Percentiles rank a stretch among this genome's conserved stretches.
phyloP scores from a whole-genome alignment of 1,140 invertebrate species.

The Drosophila varians region DNA sequence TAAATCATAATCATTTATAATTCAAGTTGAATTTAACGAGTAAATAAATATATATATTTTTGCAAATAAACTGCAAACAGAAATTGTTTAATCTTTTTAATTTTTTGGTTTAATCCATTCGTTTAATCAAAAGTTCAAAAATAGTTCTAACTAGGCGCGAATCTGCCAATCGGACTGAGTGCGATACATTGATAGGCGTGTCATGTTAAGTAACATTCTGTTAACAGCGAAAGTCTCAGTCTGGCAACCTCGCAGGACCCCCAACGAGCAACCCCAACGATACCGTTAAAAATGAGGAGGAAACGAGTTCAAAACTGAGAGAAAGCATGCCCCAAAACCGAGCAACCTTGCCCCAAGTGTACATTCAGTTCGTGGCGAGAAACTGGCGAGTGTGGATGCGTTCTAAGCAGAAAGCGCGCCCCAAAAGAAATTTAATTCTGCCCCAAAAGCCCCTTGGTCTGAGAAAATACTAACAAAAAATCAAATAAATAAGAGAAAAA shows the following conservation, averaged over 20 bases:
- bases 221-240: neutral
- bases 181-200: constrained; percentile 10
- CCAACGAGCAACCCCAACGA: constrained; percentile 12
- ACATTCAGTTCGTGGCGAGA: constrained; percentile 67
- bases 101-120: no score
- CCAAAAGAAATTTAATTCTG: constrained; percentile 28
- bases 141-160: neutral
- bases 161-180: neutral
- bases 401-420: constrained; percentile 39
- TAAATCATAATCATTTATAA: constrained; percentile 17
- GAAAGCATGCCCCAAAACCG: constrained; percentile 4
- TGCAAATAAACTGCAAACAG: constrained; percentile 30
- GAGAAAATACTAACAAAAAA: constrained; percentile 14
- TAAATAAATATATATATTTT: constrained; percentile 51
- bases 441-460: constrained; percentile 17
- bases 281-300: constrained; percentile 1
- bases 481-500: constrained; percentile 6
- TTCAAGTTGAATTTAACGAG: constrained; percentile 51
- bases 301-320: constrained; percentile 9
- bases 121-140: no score
- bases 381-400: constrained; percentile 68
- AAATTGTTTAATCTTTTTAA: neutral
- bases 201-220: neutral
- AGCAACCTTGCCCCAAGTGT: constrained; percentile 12
- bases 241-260: constrained; percentile 14